Evolutionary conservation across 2,888 invertebrate species (phyloP), one percentile per base, ranked within the genome.

Genomic region (Thereva unica): DNA sequence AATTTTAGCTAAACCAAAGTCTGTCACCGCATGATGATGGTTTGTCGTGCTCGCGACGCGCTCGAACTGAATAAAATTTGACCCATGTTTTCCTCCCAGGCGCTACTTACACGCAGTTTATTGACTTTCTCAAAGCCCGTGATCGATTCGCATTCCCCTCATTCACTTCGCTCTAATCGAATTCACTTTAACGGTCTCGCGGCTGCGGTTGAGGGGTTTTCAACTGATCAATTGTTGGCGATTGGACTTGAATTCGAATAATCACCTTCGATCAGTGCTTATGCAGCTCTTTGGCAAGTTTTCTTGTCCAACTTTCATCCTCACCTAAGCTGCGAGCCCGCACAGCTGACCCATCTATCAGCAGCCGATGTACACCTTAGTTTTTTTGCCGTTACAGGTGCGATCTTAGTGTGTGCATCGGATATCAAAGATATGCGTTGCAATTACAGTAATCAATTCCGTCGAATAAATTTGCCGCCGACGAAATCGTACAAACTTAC

Each of bases 221-320:
- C 47, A 59, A 38, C 59, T 47, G 59, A 59, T 59, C 59, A 59
- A 59, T 59, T 59, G 59, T 37, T 23, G 45, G 9, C 12, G 59
- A 59, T 59, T 59, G 47, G 45, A 37, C 47, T 59, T 59, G 59
- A 23, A 23, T 23, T 23, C 23, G 23, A 47, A 38, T 47, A 47
- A 59, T 47, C 59, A 47, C 59, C 49, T 59, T 59, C 47, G 38
- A 38, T 49, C 23, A 23, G 23, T 23, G 23, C 23, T 23, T 23
- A 23, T 23, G 23, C 23, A 23, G 23, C 23, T 23, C 23, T 23
- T 23, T 23, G 23, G 23, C 23, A 23, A 59, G 59, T 49, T 59
- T 59, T 59, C 59, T 47, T 59, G 59, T 10, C n/a, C 47, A 47
- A 59, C 59, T 59, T 59, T 59, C 59, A 38, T 59, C 42, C 47